Conservation (phyloP, 2,113 vertebrate genomes). For the Microtus montanus region DNA sequence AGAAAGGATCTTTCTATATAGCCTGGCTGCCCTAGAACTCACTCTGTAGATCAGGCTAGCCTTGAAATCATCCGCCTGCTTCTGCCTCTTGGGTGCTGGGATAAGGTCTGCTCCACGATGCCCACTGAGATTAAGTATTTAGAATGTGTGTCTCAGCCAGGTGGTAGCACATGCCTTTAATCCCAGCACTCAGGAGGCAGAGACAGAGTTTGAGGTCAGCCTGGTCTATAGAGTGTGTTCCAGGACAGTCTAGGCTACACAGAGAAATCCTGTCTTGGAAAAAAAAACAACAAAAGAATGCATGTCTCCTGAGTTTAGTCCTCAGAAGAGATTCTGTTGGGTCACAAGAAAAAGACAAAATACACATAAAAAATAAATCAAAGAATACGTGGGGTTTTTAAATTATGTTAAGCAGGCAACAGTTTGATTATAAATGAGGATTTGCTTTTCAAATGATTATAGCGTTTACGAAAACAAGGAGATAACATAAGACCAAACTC, state of each 20-base stretch:
- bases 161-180: neutral
- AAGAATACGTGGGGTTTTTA: slow-evolving; percentile 1
- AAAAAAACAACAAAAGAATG: neutral
- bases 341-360: slow-evolving; percentile 30
- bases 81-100: neutral
- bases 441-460: slow-evolving; percentile 48
- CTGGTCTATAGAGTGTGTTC: neutral
- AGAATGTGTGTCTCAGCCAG: neutral
- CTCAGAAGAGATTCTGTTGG: slow-evolving; percentile 1
- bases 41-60: neutral
- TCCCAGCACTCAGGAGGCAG: neutral
- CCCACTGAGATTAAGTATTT: neutral
- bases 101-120: neutral
- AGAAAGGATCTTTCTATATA: neutral
- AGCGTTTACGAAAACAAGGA: slow-evolving; percentile 49
- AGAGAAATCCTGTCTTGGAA: neutral
- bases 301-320: neutral
- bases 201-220: neutral
- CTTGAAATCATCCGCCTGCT: neutral
- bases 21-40: neutral
- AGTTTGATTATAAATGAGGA: slow-evolving; percentile 47
- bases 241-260: neutral
- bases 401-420: slow-evolving; percentile 30
- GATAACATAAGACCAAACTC: neutral
- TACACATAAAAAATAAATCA: neutral